Percentiles rank a stretch among this genome's conserved stretches.
phyloP scores from a whole-genome alignment of 2,113 vertebrate genomes.

The Thamnophis sirtalis region DNA sequence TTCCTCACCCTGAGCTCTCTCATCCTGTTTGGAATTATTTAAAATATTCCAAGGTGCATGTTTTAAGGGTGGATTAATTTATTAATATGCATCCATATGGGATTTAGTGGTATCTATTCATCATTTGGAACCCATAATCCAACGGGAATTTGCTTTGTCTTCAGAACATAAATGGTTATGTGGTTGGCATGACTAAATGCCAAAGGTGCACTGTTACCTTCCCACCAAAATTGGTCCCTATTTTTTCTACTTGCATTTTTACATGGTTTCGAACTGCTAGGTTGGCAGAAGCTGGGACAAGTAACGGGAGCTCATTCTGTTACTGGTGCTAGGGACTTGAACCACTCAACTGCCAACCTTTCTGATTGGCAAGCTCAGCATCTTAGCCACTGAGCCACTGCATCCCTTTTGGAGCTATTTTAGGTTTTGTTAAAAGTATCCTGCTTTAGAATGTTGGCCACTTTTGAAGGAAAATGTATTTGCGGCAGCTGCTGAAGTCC shows the following conservation, averaged over 20 bases:
- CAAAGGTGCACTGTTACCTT: too few relatives aligned
- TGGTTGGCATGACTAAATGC: too few relatives aligned
- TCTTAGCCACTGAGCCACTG: too few relatives aligned
- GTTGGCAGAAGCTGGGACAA: too few relatives aligned
- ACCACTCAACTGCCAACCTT: too few relatives aligned
- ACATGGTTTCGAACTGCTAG: too few relatives aligned
- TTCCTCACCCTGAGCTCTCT: fast-evolving
- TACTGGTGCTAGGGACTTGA: too few relatives aligned
- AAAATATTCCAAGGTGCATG: background rate
- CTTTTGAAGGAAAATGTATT: background rate
- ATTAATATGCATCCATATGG: background rate
- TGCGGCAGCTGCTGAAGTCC: background rate
- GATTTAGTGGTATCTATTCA: background rate
- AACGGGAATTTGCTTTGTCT: background rate
- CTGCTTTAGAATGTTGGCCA: background rate
- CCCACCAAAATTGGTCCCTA: too few relatives aligned
- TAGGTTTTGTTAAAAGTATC: background rate
- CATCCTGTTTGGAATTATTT: background rate
- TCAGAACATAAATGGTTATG: background rate
- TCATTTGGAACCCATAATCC: background rate
- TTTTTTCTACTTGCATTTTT: too few relatives aligned
- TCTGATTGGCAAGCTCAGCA: too few relatives aligned
- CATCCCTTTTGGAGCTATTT: too few relatives aligned
- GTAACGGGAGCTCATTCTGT: too few relatives aligned
- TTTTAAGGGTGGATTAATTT: background rate